Evolutionary conservation across 2,113 vertebrate genomes (phyloP).

Genomic region (Peromyscus polionotus): DNA sequence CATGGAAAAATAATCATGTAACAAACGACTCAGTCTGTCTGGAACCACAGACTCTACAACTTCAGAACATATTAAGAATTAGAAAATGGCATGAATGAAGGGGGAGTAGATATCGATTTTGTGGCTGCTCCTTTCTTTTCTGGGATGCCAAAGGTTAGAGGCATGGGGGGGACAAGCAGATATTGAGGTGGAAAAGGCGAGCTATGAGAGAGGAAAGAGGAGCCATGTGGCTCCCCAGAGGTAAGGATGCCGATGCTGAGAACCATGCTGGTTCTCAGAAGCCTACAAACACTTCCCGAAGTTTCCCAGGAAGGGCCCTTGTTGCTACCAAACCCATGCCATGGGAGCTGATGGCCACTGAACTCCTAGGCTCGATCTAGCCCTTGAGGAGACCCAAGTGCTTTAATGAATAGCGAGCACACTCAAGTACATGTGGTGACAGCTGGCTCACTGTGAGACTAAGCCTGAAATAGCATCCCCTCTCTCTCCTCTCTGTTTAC

Average conservation of each 20-base stretch:
- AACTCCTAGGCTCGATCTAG: not conserved
- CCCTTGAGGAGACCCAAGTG: not conserved
- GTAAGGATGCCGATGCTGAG: fast-evolving
- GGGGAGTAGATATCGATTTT: not conserved
- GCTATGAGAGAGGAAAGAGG: too few species aligned
- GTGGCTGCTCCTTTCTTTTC: not conserved
- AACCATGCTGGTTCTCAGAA: not conserved
- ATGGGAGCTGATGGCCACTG: not conserved
- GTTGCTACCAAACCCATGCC: not conserved
- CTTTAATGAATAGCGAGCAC: not conserved
- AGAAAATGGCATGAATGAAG: not conserved
- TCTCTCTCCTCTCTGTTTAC: not conserved
- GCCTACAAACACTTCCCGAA: not conserved
- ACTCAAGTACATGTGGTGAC: not conserved
- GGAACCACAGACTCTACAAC: not conserved
- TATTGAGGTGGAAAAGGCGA: fast-evolving
- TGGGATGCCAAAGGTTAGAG: not conserved
- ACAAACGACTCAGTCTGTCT: not conserved
- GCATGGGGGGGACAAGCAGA: not conserved
- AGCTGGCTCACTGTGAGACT: not conserved
- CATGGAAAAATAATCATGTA: not conserved
- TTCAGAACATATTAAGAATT: not conserved
- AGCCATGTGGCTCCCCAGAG: not conserved
- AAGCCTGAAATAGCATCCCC: not conserved
- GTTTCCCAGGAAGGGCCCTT: too few species aligned